These are phyloP conservation scores for Chrysogorgia sp. DNA, from an alignment of 92 coral and sea anemone genomes.

Conservation along the genomic window DNA sequence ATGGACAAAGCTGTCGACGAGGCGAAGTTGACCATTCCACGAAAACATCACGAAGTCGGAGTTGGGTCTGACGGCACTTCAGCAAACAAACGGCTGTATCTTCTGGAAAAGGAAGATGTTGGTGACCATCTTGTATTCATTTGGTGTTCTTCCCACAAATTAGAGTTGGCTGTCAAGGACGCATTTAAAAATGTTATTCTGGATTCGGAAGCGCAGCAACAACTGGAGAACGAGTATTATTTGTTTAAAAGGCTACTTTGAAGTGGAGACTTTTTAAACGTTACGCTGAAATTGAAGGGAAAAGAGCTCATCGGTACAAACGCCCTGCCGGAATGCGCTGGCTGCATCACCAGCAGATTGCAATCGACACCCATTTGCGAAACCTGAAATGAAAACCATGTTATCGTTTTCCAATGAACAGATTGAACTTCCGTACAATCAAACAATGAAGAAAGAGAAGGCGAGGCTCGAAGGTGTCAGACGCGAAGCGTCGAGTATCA, in stretches of 20 bases:
- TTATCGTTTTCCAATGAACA: constrained; percentile 10
- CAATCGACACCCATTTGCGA: constrained; percentile 11
- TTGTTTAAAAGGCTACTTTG: constrained; percentile 13
- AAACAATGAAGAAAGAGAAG: constrained; percentile 30
- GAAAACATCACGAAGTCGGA: constrained; percentile 12
- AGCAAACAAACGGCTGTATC: constrained; percentile 26
- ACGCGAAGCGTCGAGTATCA: neutral
- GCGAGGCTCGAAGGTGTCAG: constrained; percentile 18
- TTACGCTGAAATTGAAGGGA: neutral
- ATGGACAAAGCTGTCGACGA: constrained; percentile 7
- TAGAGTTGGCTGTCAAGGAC: constrained; percentile 27
- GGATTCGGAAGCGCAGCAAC: no score
- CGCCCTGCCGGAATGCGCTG: constrained; percentile 14
- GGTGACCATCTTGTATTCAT: constrained; percentile 28
- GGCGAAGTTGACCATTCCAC: constrained; percentile 22
- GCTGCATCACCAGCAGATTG: constrained; percentile 9
- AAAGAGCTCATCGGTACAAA: constrained; percentile 15
- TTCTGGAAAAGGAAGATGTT: constrained; percentile 19
- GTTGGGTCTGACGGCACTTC: constrained; percentile 19
- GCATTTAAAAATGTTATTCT: constrained; percentile 9
- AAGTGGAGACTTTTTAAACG: constrained; percentile 33
- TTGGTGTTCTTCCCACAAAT: constrained; percentile 10
- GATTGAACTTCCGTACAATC: constrained; percentile 15
- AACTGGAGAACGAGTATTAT: constrained; percentile 9
- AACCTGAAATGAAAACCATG: constrained; percentile 14